Conservation (phyloP, 2,888 invertebrate genomes). For the Himalopsyche anomala region DNA sequence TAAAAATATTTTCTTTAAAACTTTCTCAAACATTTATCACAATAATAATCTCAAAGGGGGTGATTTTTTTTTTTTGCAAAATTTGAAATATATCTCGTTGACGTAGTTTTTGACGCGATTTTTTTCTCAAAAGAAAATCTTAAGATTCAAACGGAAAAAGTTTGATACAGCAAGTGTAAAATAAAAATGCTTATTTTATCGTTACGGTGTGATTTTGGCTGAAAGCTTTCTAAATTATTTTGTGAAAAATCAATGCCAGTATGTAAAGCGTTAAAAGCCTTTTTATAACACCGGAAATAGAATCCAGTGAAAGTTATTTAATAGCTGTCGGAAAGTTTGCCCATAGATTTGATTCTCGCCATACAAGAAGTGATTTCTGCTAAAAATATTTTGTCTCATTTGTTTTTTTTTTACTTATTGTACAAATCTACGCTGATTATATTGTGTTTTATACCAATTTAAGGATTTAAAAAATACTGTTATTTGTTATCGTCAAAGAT, state of each 20-base stretch:
- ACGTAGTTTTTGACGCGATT: too few relatives aligned
- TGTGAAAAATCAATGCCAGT: background rate
- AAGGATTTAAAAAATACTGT: too few relatives aligned
- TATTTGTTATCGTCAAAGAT: too few relatives aligned
- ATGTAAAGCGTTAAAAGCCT: background rate
- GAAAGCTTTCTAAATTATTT: background rate
- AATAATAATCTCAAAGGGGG: too few relatives aligned
- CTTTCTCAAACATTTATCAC: too few relatives aligned
- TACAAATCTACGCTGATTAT: too few relatives aligned
- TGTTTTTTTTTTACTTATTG: background rate
- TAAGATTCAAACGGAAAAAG: too few relatives aligned
- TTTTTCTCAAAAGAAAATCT: too few relatives aligned
- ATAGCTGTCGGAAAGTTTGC: background rate
- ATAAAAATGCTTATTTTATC: background rate
- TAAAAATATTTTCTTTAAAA: too few relatives aligned
- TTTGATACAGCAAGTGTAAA: background rate
- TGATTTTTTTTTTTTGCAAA: too few relatives aligned
- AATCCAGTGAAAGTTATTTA: constrained; percentile 2
- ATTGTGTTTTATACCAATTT: too few relatives aligned
- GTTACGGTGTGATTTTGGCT: background rate
- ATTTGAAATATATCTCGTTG: too few relatives aligned
- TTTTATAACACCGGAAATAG: constrained; percentile 19
- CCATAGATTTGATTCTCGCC: background rate
- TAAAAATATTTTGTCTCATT: background rate
- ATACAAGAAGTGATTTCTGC: background rate